Percentiles rank a stretch among this genome's conserved stretches.
Evolutionary conservation across 2,888 invertebrate genomes (phyloP).

Genomic region (Tetramorium bicarinatum): DNA sequence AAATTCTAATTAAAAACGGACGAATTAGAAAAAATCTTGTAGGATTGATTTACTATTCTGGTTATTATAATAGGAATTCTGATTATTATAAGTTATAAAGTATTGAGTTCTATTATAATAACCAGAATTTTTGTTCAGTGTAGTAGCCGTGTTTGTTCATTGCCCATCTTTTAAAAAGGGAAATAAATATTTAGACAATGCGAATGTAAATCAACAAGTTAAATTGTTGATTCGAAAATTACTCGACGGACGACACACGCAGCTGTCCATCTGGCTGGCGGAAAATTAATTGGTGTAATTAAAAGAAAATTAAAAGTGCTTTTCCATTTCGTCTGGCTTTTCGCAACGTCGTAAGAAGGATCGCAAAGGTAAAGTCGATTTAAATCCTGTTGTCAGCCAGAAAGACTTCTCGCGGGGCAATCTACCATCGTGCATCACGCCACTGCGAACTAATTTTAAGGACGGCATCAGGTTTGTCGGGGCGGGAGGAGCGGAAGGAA

Average conservation of each 20-base stretch:
- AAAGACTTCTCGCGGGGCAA: conserved; percentile 57
- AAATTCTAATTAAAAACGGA: too few species aligned
- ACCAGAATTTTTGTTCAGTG: too few species aligned
- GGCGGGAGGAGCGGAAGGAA: conserved; percentile 45
- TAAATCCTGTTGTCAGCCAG: conserved; percentile 73
- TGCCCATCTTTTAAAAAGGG: not conserved
- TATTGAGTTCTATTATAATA: too few species aligned
- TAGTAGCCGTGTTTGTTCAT: not conserved
- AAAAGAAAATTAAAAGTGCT: conserved; percentile 77
- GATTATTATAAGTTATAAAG: too few species aligned
- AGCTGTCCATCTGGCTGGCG: conserved; percentile 32
- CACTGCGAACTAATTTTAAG: conserved; percentile 78
- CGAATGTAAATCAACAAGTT: conserved; percentile 24
- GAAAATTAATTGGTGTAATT: conserved; percentile 75
- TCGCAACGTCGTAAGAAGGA: conserved; percentile 69
- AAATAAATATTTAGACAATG: conserved; percentile 15
- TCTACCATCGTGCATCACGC: conserved; percentile 68
- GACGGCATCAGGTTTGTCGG: conserved; percentile 61
- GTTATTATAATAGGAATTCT: too few species aligned
- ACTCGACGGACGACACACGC: conserved; percentile 51
- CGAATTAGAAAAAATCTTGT: too few species aligned
- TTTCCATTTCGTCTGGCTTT: conserved; percentile 53
- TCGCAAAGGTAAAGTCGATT: conserved; percentile 72
- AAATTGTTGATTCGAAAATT: conserved; percentile 68
- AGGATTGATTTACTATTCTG: too few species aligned